Conservation (phyloP, 2,888 invertebrate species). For the Amorpha juglandis region DNA sequence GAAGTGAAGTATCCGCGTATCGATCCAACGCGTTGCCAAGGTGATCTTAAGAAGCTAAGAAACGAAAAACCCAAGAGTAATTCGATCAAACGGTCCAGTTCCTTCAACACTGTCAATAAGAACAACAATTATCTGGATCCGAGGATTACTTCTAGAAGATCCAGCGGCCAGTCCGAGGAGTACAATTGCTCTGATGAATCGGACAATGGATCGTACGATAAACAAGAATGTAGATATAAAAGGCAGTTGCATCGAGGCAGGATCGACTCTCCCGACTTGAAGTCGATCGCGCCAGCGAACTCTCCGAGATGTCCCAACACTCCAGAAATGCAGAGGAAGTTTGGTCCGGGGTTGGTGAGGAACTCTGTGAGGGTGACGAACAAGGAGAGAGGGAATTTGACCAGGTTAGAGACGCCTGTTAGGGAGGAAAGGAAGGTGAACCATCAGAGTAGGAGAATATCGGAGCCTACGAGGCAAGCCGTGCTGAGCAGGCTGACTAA, state of each 20-base stretch:
- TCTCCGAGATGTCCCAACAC: conserved; percentile 85
- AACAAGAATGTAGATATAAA: conserved; percentile 85
- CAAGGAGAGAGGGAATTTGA: conserved; percentile 82
- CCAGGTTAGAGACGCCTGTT: conserved; percentile 85
- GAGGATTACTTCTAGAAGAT: conserved; percentile 58
- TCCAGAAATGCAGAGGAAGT: conserved; percentile 85
- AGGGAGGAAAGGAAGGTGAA: conserved; percentile 69
- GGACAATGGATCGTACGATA: conserved; percentile 69
- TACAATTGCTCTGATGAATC: conserved; percentile 76
- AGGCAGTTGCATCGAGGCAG: conserved; percentile 88
- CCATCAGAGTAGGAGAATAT: conserved; percentile 74
- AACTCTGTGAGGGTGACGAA: conserved; percentile 70
- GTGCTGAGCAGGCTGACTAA: conserved; percentile 74
- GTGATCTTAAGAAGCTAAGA: conserved; percentile 64
- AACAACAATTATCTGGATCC: conserved; percentile 72
- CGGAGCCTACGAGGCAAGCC: conserved; percentile 71
- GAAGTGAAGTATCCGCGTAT: conserved; percentile 69
- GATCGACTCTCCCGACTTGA: conserved; percentile 84
- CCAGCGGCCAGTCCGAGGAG: conserved; percentile 69
- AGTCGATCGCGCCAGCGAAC: conserved; percentile 74
- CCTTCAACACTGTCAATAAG: conserved; percentile 84
- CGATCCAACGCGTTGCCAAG: conserved; percentile 75
- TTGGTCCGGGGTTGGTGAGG: conserved; percentile 77
- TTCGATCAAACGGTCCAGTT: conserved; percentile 87
- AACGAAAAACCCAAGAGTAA: conserved; percentile 60